These are phyloP conservation scores for Aplochiton taeniatus DNA, from an alignment of 2,797 vertebrate species.

Conservation along the genomic window DNA sequence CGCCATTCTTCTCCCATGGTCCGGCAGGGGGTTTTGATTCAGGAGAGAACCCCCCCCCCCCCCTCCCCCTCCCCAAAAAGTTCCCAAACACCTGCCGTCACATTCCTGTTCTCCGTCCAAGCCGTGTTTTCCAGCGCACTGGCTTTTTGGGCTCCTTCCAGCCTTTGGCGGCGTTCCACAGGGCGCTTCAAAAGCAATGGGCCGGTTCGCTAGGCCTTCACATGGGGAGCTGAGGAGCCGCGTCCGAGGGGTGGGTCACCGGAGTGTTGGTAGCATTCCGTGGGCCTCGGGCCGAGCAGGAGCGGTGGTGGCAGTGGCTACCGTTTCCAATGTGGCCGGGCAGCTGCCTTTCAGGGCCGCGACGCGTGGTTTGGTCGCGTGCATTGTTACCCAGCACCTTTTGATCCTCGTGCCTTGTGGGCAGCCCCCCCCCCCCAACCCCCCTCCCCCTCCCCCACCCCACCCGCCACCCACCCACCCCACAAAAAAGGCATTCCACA, in stretches of 20 bases:
- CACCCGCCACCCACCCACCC: not conserved
- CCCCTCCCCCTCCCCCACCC: constrained; percentile 19
- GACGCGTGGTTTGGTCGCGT: constrained; percentile 56
- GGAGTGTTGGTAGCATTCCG: constrained; percentile 1
- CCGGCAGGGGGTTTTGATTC: constrained; percentile 42
- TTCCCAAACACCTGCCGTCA: constrained; percentile 61
- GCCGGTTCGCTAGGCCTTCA: not conserved
- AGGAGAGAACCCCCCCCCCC: not conserved
- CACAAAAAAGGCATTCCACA: constrained; percentile 55
- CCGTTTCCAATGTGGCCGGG: constrained; percentile 48
- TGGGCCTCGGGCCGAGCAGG: not conserved
- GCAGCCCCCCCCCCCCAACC: constrained; percentile 38
- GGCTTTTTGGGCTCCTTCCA: constrained; percentile 50
- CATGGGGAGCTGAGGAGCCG: too few relatives aligned
- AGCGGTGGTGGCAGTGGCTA: constrained; percentile 24
- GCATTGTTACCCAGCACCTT: constrained; percentile 67
- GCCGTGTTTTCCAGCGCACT: constrained; percentile 44
- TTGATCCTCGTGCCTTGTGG: constrained; percentile 61
- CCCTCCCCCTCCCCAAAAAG: constrained; percentile 18
- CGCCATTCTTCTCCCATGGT: constrained; percentile 44
- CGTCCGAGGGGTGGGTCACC: not conserved
- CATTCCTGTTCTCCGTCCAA: constrained; percentile 52
- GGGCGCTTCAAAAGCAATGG: constrained; percentile 50
- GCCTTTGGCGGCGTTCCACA: constrained; percentile 48
- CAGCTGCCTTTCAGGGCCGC: constrained; percentile 61